phyloP scores from a whole-genome alignment of 2,888 invertebrate genomes.

The Drosophila mettleri region DNA sequence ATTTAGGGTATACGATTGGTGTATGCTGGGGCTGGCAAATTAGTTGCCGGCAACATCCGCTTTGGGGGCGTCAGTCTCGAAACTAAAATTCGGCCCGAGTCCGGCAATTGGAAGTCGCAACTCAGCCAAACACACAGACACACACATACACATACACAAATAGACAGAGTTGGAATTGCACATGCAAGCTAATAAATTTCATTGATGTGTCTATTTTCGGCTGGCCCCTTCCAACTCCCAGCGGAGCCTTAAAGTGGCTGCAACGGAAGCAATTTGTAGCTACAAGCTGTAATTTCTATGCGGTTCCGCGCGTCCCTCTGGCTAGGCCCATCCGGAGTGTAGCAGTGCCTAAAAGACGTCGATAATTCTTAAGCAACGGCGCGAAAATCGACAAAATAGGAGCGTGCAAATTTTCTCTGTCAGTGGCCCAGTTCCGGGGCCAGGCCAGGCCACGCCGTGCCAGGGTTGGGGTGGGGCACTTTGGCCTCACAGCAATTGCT shows the following conservation, averaged over 20 bases:
- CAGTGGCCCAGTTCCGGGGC: conserved; percentile 48
- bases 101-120: conserved; percentile 66
- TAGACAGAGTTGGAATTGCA: conserved; percentile 66
- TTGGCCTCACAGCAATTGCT: conserved; percentile 69
- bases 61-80: conserved; percentile 44
- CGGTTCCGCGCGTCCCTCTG: conserved; percentile 18
- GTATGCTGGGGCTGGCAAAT: conserved; percentile 60
- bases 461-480: conserved; percentile 4
- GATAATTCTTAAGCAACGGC: conserved; percentile 76
- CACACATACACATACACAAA: conserved; percentile 36
- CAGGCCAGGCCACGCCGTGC: conserved; percentile 13
- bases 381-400: conserved; percentile 70
- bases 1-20: conserved; percentile 19
- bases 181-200: conserved; percentile 83
- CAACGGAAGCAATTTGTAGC: conserved; percentile 83
- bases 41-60: conserved; percentile 72
- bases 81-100: conserved; percentile 49
- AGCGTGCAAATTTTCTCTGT: conserved; percentile 76
- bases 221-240: conserved; percentile 12
- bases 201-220: conserved; percentile 84
- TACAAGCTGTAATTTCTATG: conserved; percentile 78
- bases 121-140: conserved; percentile 37
- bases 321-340: conserved; percentile 1
- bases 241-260: conserved; percentile 63
- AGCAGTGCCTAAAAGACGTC: conserved; percentile 62